Base-by-base conservation (phyloP, 2,797 vertebrate genomes). In the Myotis myotis region DNA sequence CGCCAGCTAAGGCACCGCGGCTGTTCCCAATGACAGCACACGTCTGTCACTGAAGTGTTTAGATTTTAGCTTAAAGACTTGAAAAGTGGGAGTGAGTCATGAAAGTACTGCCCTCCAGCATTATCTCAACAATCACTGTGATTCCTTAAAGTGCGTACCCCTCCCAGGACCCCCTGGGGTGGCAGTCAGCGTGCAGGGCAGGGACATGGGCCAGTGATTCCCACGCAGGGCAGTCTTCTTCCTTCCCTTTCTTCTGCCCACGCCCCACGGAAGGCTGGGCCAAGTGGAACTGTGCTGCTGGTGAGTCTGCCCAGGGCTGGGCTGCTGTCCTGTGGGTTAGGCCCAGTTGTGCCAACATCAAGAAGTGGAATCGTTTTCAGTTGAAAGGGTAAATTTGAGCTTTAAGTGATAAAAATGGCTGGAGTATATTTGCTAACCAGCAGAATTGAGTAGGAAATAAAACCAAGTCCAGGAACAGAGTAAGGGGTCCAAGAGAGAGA, bases 21-120 rank as follows among this genome's bases (percentile, higher is more conserved):
- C 49, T 36, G 71, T 83, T 71, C 47, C 49, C 70, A 20, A 49
- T 41, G 36, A 25, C 66, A 70, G 6, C 44, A 22, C 44, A 8
- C 28, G 22, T 84, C 71, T 86, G 15, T 82, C 80, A 96, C 30
- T 64, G 20, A 74, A 47, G 10, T 72, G 2, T 90, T 83, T 62
- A 13, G 11, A 36, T 84, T 96, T 92, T 94, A 78, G 41, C 41
- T 22, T 60, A 82, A 96, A 68, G 23, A 57, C 16, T 93, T 89
- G 79, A 68, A 89, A 88, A 70, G 23, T 64, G 33, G 49, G 47
- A 83, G 13, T 75, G 55, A 83, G 57, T 44, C 75, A 74, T 78
- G 7, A 36, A 92, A 76, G 8, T 84, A 15, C 22, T 57, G 1
- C n/a, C 22, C 5, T 90, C 23, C 5, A 88, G 10, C 6, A 55